Evolutionary conservation across 1,140 invertebrate genomes (phyloP).

Genomic region (Drosophila melanica): DNA sequence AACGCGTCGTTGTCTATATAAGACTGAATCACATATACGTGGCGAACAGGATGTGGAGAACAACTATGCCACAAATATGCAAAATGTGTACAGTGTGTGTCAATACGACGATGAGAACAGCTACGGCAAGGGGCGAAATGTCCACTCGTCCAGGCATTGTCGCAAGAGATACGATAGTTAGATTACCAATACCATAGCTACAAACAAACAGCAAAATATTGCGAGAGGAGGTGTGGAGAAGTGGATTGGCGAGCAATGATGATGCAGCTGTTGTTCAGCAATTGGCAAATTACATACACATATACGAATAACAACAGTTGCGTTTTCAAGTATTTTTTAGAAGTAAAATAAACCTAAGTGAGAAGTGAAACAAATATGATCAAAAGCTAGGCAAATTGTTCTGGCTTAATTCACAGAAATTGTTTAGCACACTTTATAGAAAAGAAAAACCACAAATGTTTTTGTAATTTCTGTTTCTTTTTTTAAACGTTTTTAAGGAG

Average conservation of each 20-base stretch:
- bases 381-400: constrained; percentile 11
- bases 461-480: constrained; percentile 45
- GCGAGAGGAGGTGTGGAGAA: too few relatives aligned
- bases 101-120: constrained; percentile 76
- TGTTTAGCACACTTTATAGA: constrained; percentile 22
- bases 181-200: constrained; percentile 28
- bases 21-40: constrained; percentile 70
- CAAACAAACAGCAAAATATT: constrained; percentile 16
- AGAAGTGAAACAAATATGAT: constrained; percentile 12
- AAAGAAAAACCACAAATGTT: constrained; percentile 12
- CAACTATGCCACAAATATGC: constrained; percentile 67
- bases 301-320: constrained; percentile 5
- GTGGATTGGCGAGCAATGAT: neutral
- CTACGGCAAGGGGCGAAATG: constrained; percentile 67
- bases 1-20: constrained; percentile 74
- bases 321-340: constrained; percentile 71
- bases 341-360: constrained; percentile 30
- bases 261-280: neutral
- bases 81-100: constrained; percentile 61
- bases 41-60: constrained; percentile 67
- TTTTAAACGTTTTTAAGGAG: constrained; percentile 49
- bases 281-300: constrained; percentile 8
- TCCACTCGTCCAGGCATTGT: constrained; percentile 70
- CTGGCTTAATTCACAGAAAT: neutral
- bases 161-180: constrained; percentile 66